Percentiles rank a stretch among this genome's conserved stretches.
Conservation (phyloP, 1,140 invertebrate genomes). For the Drosophila parvula region DNA sequence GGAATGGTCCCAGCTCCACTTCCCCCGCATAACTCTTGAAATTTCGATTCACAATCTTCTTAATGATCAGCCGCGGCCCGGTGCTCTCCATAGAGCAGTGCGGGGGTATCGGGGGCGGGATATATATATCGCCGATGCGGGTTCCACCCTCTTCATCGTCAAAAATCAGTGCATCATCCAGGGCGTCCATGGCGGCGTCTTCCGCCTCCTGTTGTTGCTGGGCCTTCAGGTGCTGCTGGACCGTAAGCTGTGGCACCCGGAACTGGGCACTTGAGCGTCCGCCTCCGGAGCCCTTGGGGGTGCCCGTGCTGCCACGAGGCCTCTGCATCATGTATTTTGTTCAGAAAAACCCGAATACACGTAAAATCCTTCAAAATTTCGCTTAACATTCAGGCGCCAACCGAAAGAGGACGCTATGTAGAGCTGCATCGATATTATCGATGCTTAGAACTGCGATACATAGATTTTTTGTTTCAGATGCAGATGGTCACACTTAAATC, state of each 20-base stretch:
- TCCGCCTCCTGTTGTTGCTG: conserved; percentile 48
- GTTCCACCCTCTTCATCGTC: conserved; percentile 85
- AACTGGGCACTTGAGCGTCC: conserved; percentile 32
- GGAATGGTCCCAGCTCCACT: conserved; percentile 92
- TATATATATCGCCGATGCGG: conserved; percentile 92
- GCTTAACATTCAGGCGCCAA: conserved; percentile 28
- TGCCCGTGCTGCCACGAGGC: conserved; percentile 40
- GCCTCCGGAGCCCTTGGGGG: conserved; percentile 24
- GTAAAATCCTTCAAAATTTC: conserved; percentile 33
- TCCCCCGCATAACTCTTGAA: conserved; percentile 98
- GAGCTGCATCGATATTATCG: conserved; percentile 3
- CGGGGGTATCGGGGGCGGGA: conserved; percentile 92
- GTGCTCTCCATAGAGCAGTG: conserved; percentile 88
- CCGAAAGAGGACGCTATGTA: conserved; percentile 25
- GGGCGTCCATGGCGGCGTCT: conserved; percentile 47
- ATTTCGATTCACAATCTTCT: conserved; percentile 95
- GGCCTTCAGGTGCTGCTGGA: conserved; percentile 35
- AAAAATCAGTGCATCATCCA: conserved; percentile 78
- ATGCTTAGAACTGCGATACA: background rate
- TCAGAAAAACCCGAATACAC: background rate
- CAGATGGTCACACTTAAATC: background rate
- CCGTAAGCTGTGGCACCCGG: conserved; percentile 26
- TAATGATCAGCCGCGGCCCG: conserved; percentile 94
- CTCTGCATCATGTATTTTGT: background rate
- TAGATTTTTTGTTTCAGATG: background rate